phyloP scores from a whole-genome alignment of 2,797 vertebrate genomes.

The Malacoctenus gilli region DNA sequence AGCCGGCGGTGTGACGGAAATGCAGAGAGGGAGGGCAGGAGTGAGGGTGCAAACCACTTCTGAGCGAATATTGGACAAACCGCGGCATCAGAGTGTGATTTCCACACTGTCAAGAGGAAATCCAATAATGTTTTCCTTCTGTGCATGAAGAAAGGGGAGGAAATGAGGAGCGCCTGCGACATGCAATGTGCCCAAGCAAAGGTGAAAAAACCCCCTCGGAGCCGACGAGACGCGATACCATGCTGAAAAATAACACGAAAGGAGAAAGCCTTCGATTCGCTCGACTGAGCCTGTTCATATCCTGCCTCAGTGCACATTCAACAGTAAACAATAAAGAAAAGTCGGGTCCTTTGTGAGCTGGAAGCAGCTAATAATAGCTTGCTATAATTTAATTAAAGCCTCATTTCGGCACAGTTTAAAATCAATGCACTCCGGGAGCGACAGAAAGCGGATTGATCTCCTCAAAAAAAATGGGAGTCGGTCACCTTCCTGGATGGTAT shows the following conservation, averaged over 20 bases:
- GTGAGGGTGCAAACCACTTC: slow-evolving; percentile 31
- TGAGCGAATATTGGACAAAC: slow-evolving; percentile 33
- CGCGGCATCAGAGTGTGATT: slow-evolving; percentile 23
- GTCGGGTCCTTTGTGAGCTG: slow-evolving; percentile 20
- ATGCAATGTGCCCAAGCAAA: slow-evolving; percentile 17
- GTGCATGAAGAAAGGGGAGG: slow-evolving; percentile 25
- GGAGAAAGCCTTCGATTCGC: background rate
- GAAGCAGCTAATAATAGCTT: slow-evolving; percentile 51
- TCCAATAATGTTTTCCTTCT: slow-evolving; percentile 44
- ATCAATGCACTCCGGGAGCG: slow-evolving; percentile 57
- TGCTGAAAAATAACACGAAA: slow-evolving; percentile 5
- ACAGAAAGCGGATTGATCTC: slow-evolving; percentile 29
- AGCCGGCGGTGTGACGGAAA: slow-evolving; percentile 6
- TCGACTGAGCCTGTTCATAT: slow-evolving; percentile 15
- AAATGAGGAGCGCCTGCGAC: slow-evolving; percentile 46
- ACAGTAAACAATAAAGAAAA: slow-evolving; percentile 26
- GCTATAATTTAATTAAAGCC: slow-evolving; percentile 58
- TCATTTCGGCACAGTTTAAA: slow-evolving; percentile 53
- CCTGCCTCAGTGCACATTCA: slow-evolving; percentile 1
- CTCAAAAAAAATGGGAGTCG: slow-evolving; percentile 37
- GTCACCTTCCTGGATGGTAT: slow-evolving; percentile 30
- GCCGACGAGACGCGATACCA: slow-evolving; percentile 5
- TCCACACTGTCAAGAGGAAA: slow-evolving; percentile 48
- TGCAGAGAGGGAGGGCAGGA: slow-evolving; percentile 7
- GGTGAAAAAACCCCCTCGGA: slow-evolving; percentile 23